Conservation (phyloP, 2,888 invertebrate species). For the Drosophila borealis region DNA sequence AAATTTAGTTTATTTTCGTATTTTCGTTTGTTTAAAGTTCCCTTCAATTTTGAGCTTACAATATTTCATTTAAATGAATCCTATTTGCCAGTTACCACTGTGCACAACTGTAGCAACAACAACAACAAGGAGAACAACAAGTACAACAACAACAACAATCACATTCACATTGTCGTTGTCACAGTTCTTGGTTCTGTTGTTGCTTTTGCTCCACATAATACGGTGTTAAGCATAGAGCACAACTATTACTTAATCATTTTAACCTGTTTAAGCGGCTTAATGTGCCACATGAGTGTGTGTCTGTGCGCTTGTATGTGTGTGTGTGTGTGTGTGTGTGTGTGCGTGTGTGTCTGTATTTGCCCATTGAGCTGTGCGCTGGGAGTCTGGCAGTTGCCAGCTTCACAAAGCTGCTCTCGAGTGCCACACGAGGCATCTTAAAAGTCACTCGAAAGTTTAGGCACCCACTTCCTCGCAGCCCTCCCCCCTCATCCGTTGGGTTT, state of each 20-base stretch:
- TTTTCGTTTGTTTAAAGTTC: too few relatives aligned
- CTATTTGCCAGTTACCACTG: constrained; percentile 29
- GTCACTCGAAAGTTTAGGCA: constrained; percentile 59
- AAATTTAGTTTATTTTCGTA: too few relatives aligned
- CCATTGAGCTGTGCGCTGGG: constrained; percentile 12
- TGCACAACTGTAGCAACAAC: constrained; percentile 8
- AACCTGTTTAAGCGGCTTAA: constrained; percentile 77
- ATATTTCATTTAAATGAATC: background rate
- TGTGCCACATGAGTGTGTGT: constrained; percentile 54
- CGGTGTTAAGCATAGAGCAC: constrained; percentile 66
- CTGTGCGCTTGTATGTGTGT: constrained; percentile 1
- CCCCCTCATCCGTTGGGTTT: too few relatives aligned
- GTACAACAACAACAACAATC: constrained; percentile 4
- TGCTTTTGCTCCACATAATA: constrained; percentile 60
- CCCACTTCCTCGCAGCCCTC: constrained; percentile 1
- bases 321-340: constrained; percentile 10
- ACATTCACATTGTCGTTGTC: constrained; percentile 29
- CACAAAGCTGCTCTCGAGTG: constrained; percentile 56
- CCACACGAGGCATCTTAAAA: constrained; percentile 61
- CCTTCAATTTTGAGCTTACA: background rate
- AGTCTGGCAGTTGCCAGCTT: constrained; percentile 28
- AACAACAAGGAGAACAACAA: background rate
- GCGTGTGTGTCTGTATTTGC: constrained; percentile 9
- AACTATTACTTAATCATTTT: constrained; percentile 78
- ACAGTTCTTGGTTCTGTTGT: constrained; percentile 32